Conservation (phyloP, 2,113 vertebrate species). For the Protobothrops mucrosquamatus region DNA sequence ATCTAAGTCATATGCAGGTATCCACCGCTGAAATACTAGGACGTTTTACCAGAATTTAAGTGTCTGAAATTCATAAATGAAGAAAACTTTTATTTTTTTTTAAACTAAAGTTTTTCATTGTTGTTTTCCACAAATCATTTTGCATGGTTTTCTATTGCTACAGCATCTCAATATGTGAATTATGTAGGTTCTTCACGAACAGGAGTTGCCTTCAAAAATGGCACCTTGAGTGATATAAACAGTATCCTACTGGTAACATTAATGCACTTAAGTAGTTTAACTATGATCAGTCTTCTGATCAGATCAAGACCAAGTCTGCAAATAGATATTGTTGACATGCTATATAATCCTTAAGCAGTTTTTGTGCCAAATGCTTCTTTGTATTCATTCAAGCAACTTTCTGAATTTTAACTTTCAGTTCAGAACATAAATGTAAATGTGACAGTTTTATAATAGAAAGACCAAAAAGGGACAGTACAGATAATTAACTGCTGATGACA, state of each 20-base stretch:
- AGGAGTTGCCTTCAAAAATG: neutral
- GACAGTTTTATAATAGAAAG: constrained; percentile 46
- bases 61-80: neutral
- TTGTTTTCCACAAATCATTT: neutral
- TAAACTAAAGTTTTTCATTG: neutral
- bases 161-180: neutral
- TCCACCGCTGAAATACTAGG: neutral
- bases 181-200: neutral
- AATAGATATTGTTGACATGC: constrained; percentile 52
- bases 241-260: constrained; percentile 36
- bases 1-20: neutral
- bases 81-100: neutral
- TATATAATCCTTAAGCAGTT: constrained; percentile 57
- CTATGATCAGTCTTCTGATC: constrained; percentile 51
- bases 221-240: neutral
- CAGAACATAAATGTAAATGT: constrained; percentile 56
- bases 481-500: constrained; percentile 53
- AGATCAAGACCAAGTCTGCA: constrained; percentile 45
- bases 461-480: constrained; percentile 4
- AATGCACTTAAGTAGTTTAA: constrained; percentile 33
- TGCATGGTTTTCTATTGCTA: neutral
- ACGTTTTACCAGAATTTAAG: neutral
- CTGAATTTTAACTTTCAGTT: constrained; percentile 56
- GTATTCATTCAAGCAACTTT: constrained; percentile 53
- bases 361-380: constrained; percentile 63